Conservation (phyloP, 1,140 invertebrate genomes). For the Eurosta solidaginis region DNA sequence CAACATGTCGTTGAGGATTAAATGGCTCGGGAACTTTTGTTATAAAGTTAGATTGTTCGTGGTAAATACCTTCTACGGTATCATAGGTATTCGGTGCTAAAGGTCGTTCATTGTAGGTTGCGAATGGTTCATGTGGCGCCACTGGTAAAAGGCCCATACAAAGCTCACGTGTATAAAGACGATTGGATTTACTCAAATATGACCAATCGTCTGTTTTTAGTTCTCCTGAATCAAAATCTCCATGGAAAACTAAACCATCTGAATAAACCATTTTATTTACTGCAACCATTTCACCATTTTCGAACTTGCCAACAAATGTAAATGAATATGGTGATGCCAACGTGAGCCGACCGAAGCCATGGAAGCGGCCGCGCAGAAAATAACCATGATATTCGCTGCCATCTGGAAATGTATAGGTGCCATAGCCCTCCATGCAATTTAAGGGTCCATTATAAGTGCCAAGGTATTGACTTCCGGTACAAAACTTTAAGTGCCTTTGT, state of each 20-base stretch:
- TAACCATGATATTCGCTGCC: slow-evolving; percentile 49
- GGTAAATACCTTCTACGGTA: slow-evolving; percentile 46
- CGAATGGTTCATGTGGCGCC: slow-evolving; percentile 44
- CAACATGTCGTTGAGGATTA: slow-evolving; percentile 33
- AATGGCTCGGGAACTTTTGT: slow-evolving; percentile 40
- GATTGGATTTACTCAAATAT: slow-evolving; percentile 43
- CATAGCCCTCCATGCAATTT: slow-evolving; percentile 51
- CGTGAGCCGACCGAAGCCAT: slow-evolving; percentile 45
- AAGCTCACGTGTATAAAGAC: slow-evolving; percentile 44
- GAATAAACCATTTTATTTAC: slow-evolving; percentile 51
- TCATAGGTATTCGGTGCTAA: slow-evolving; percentile 41
- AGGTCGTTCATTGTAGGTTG: slow-evolving; percentile 29
- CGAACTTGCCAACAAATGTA: slow-evolving; percentile 47
- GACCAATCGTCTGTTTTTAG: slow-evolving; percentile 41
- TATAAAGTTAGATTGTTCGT: slow-evolving; percentile 38
- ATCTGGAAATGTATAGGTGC: slow-evolving; percentile 49
- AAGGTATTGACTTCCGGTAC: slow-evolving; percentile 36
- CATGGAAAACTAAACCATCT: slow-evolving; percentile 44
- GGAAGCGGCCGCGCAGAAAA: slow-evolving; percentile 44
- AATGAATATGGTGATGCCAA: slow-evolving; percentile 43
- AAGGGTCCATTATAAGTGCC: slow-evolving; percentile 41
- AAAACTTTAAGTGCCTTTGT: slow-evolving; percentile 5
- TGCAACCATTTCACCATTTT: slow-evolving; percentile 37
- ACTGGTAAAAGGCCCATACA: slow-evolving; percentile 44
- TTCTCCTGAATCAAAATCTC: slow-evolving; percentile 31